phyloP scores from a whole-genome alignment of 2,113 vertebrate genomes.

The Hippocampus comes region DNA sequence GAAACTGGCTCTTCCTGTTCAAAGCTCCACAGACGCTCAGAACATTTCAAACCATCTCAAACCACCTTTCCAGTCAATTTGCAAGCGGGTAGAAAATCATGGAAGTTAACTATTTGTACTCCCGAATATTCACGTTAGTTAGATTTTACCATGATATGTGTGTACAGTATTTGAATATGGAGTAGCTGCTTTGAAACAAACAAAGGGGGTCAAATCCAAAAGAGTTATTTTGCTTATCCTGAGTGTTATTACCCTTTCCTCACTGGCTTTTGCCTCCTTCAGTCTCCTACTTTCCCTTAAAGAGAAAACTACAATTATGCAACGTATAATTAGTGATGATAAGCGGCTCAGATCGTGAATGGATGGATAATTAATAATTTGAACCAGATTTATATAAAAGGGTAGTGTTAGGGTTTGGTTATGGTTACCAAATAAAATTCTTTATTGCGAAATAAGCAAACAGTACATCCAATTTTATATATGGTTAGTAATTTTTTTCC shows the following conservation, averaged over 20 bases:
- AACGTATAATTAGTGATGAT: not conserved
- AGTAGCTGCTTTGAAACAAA: not conserved
- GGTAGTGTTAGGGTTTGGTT: not conserved
- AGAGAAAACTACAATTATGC: too few species aligned
- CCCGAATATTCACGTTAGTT: not conserved
- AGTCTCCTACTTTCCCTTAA: too few species aligned
- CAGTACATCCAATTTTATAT: too few species aligned
- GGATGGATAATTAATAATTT: not conserved
- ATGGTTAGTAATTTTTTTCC: too few species aligned
- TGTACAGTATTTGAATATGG: not conserved
- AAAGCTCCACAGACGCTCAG: slow-evolving; percentile 32
- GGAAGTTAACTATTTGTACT: not conserved
- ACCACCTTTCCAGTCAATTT: not conserved
- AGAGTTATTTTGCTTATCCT: not conserved
- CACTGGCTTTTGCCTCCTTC: too few species aligned
- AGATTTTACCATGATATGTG: not conserved
- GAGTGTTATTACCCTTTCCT: too few species aligned
- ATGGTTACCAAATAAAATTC: too few species aligned
- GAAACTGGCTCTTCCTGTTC: slow-evolving; percentile 66
- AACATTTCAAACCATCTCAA: not conserved
- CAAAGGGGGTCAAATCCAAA: not conserved
- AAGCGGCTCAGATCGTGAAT: too few species aligned
- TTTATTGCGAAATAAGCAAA: too few species aligned
- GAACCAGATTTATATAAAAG: not conserved
- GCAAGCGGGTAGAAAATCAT: not conserved